Evolutionary conservation across 2,888 invertebrate species (phyloP).

Genomic region (Rutpela maculata): DNA sequence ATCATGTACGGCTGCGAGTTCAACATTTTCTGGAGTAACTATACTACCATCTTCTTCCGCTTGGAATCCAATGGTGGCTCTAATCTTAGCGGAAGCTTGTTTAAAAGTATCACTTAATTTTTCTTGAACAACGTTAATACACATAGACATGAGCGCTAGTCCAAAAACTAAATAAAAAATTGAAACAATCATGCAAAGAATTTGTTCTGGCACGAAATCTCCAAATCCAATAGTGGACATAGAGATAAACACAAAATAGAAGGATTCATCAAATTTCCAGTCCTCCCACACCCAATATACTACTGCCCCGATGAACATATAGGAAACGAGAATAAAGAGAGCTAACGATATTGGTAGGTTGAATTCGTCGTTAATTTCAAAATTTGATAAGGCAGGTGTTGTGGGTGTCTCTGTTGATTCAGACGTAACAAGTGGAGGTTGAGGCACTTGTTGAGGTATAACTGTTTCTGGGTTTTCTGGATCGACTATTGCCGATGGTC

Average conservation of each 20-base stretch:
- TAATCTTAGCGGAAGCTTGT: slow-evolving; percentile 88
- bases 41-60: slow-evolving; percentile 80
- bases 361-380: slow-evolving; percentile 92
- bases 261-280: slow-evolving; percentile 93
- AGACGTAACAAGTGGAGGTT: slow-evolving; percentile 1
- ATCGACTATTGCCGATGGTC: slow-evolving; percentile 77
- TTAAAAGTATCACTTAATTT: slow-evolving; percentile 87
- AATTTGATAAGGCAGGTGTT: slow-evolving; percentile 73
- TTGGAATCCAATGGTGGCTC: slow-evolving; percentile 87
- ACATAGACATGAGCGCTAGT: slow-evolving; percentile 96
- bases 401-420: slow-evolving; percentile 26
- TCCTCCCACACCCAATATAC: slow-evolving; percentile 86
- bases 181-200: slow-evolving; percentile 91
- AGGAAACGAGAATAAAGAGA: slow-evolving; percentile 86
- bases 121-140: slow-evolving; percentile 95
- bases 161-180: slow-evolving; percentile 96
- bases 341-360: slow-evolving; percentile 95
- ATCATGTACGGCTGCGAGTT: slow-evolving; percentile 22
- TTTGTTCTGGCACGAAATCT: slow-evolving; percentile 88
- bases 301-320: slow-evolving; percentile 92
- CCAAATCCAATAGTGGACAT: slow-evolving; percentile 98
- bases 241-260: slow-evolving; percentile 97
- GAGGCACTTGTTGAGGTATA: neutral
- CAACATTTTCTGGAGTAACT: slow-evolving; percentile 47
- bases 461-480: slow-evolving; percentile 46